Evolutionary conservation across 2,888 invertebrate genomes (phyloP), one percentile per base, ranked within the genome.

Genomic region (Pristionchus entomophagus): DNA sequence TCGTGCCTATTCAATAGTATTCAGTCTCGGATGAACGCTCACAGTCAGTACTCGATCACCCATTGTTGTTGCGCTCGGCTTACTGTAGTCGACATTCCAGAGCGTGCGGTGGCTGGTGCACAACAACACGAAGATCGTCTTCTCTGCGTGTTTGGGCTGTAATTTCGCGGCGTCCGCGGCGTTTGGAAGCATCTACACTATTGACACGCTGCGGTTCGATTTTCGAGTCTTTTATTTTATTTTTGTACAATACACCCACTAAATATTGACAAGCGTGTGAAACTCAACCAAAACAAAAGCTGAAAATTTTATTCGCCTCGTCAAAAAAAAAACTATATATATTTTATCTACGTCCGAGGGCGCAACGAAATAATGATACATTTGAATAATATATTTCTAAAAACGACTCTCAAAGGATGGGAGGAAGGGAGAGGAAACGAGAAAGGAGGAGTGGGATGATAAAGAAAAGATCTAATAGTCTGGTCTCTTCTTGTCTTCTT

Each of bases 21-120:
- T n/a, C n/a, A n/a, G n/a, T n/a, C 10, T 56, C 56, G 56, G 14
- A 6, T 65, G 17, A 26, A 59, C 2, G 5, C 2, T 12, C 19
- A 65, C 14, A 65, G 14, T 65, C 65, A 38, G 35, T 65, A 19
- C 4, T 19, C 65, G 35, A 65, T 65, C 65, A 35, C 19, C 6
- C 5, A 0, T 29, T 19, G 14, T 26, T 14, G 35, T n/a, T 35
- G 65, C 35, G 5, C 17, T 6, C 1, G 4, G 35, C 3, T 35
- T 65, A 65, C 35, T 35, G 62, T 62, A 62, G 32, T 62, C 29
- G 29, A 62, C 22, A 19, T 19, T 35, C 0, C 65, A 80, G 80
- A 14, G 51, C 29, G 51, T 80, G 4, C 80, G 80, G 19, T 80
- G 80, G 80, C 51, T 80, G 29, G 80, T 80, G 51, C 80, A 80